Base-by-base conservation (phyloP, 2,888 invertebrate species). In the Ochropleura plecta region DNA sequence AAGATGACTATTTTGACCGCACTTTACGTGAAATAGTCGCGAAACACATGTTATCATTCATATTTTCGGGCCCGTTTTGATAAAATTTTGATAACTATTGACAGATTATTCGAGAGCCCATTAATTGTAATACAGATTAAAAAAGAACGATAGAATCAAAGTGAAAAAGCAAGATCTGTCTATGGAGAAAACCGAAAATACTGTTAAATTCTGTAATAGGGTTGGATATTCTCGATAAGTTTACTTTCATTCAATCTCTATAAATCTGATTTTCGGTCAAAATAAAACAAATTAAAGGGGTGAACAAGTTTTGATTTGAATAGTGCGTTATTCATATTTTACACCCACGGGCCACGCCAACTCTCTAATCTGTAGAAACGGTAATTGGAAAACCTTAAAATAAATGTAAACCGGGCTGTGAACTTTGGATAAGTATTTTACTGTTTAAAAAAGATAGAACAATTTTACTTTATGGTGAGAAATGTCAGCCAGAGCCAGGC, bases 1-100 rank as follows among this genome's bases (percentile, higher is more conserved):
- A 77, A 70, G 79, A 85, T 78, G 82, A 78, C 89, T 94, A 93
- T 92, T 91, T 91, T 79, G 88, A 86, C 79, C 81, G 83, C 78
- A 79, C 80, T 76, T 76, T 86, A 80, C 83, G 85, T 80, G 85
- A 88, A 89, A 88, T 72, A 86, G 71, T 86, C 86, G 88, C 86
- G 81, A 91, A 89, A 90, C 91, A 91, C 92, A 92, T 93, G 92
- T 91, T 95, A 95, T 92, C 93, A 94, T 93, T 94, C 94, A 94
- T 94, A 77, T 91, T 92, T 93, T 92, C 91, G 89, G 88, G 90
- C 91, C 90, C 91, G 93, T 93, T 93, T 91, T 92, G 92, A 93
- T 91, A 93, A 86, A 94, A 93, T 90, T 92, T 92, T 89, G 92
- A 92, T 93, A 92, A 81, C 85, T 88, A 86, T 86, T 88, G 88